A percentile compares a stretch with the other conserved stretches of the same genome.
Evolutionary conservation across 2,113 vertebrate species (phyloP).

Genomic region (Perca fluviatilis): DNA sequence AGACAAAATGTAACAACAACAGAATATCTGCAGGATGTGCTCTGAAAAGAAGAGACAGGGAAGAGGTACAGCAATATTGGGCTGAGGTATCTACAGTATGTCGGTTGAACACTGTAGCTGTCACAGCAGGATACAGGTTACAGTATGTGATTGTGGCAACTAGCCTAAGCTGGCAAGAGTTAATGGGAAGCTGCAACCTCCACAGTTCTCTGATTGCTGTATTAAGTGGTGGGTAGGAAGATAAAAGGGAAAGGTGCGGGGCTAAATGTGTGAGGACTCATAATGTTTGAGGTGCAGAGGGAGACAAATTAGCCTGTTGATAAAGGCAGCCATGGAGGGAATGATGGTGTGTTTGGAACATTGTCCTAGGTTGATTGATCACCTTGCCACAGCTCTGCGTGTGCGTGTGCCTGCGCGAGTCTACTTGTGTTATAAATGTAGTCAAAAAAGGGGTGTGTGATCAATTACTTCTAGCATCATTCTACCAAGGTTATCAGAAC

Average conservation of each 20-base stretch:
- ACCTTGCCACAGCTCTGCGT: constrained; percentile 41
- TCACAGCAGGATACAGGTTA: constrained; percentile 60
- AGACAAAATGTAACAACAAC: constrained; percentile 39
- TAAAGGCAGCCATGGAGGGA: constrained; percentile 61
- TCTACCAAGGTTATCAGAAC: constrained; percentile 53
- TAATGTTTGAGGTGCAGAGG: constrained; percentile 66
- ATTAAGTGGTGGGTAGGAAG: constrained; percentile 75
- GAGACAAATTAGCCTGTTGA: constrained; percentile 82
- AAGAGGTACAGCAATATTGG: constrained; percentile 6
- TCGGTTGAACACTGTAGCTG: constrained; percentile 45
- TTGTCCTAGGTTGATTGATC: constrained; percentile 72
- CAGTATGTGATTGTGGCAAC: constrained; percentile 52
- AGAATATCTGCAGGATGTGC: constrained; percentile 39
- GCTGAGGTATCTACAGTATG: constrained; percentile 11
- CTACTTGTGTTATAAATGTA: constrained; percentile 40
- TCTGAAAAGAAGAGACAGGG: constrained; percentile 43
- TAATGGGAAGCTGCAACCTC: constrained; percentile 68
- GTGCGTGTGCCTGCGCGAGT: constrained; percentile 8
- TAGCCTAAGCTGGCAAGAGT: constrained; percentile 54
- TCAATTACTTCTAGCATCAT: constrained; percentile 67
- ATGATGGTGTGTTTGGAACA: constrained; percentile 64
- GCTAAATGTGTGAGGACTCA: constrained; percentile 73
- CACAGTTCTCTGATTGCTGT: constrained; percentile 73
- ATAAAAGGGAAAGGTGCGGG: constrained; percentile 75
- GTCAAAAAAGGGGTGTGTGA: constrained; percentile 60